phyloP scores from a whole-genome alignment of 1,140 invertebrate genomes.

The Himalopsyche phryganea region DNA sequence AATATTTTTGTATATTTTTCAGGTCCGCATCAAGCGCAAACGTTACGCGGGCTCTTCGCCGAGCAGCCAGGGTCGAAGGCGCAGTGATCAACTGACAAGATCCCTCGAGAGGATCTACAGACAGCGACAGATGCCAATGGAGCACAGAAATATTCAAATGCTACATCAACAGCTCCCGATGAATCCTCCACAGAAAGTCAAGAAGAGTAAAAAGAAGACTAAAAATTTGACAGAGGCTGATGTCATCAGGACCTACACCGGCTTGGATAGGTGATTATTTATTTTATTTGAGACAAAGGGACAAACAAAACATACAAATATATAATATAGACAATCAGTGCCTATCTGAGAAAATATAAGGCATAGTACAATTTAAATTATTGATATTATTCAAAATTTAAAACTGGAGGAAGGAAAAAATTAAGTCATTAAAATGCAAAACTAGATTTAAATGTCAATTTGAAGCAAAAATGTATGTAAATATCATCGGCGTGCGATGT shows the following conservation, averaged over 20 bases:
- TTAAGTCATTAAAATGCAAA: too few relatives aligned
- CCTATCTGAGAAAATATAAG: too few relatives aligned
- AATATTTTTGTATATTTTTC: too few relatives aligned
- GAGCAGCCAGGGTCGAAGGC: conserved; percentile 10
- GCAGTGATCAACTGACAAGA: conserved; percentile 33
- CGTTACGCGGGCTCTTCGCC: conserved; percentile 21
- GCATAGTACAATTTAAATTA: too few relatives aligned
- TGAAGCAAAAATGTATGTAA: too few relatives aligned
- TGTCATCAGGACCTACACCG: conserved; percentile 60
- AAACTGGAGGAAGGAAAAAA: too few relatives aligned
- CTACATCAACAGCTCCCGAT: conserved; percentile 24
- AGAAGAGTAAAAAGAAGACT: conserved; percentile 18
- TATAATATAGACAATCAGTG: too few relatives aligned
- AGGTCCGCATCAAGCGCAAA: conserved; percentile 42
- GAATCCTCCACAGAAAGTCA: conserved; percentile 1
- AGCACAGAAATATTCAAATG: conserved; percentile 26
- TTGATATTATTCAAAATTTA: too few relatives aligned
- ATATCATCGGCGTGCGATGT: too few relatives aligned
- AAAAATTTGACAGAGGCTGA: conserved; percentile 47
- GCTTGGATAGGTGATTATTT: conserved; percentile 50
- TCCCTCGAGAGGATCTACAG: conserved; percentile 50
- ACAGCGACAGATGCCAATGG: conserved; percentile 35
- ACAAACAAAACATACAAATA: too few relatives aligned
- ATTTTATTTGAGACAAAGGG: too few relatives aligned
- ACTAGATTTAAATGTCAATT: too few relatives aligned